Base-by-base conservation (phyloP, 2,113 vertebrate genomes). In the Struthio camelus region DNA sequence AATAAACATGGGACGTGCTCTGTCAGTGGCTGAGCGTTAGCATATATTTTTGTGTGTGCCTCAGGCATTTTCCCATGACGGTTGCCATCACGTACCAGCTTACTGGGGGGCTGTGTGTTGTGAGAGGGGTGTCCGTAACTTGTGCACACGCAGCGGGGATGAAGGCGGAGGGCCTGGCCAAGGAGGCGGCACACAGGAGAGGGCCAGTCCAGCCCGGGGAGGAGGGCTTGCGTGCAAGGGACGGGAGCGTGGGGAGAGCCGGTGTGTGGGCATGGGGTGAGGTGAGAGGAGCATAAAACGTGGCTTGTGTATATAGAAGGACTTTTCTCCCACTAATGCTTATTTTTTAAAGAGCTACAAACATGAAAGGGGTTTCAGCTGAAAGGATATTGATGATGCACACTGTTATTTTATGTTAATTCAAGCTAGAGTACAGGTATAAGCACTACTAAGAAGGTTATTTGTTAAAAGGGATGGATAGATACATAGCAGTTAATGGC, bases 1-100 rank as follows among this genome's bases (percentile, higher is more conserved):
- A 18, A 23, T 12, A 65, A 76, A 42, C 0, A 0, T 1, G 2
- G 27, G 4, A 36, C 11, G 2, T 5, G 10, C n/a, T 53, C 32
- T 85, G 82, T 22, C 54, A 77, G 83, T 11, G 6, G 50, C 62
- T 40, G 23, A 92, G 38, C 80, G 64, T 20, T n/a, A 27, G n/a
- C n/a, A 50, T 12, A 4, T 11, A 7, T 54, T 84, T 89, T 65
- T 86, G 1, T 40, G 27, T 30, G 42, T 54, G 36, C 30, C 71
- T 77, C 0, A 0, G 59, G 20, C 17, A 42, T 42, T 20, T 87
- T 70, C 42, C 28, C 32, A 1, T 12, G 32, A 34, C 51, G 67
- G 20, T 14, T 88, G 51, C n/a, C 32, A 53, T 70, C 72, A 22
- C 23, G 85, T 54, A 10, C 3, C 14, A 12, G 4, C 36, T 6